Evolutionary conservation across 2,113 vertebrate species (phyloP), one percentile per base, ranked within the genome.

Genomic region (Oryzias woworae): DNA sequence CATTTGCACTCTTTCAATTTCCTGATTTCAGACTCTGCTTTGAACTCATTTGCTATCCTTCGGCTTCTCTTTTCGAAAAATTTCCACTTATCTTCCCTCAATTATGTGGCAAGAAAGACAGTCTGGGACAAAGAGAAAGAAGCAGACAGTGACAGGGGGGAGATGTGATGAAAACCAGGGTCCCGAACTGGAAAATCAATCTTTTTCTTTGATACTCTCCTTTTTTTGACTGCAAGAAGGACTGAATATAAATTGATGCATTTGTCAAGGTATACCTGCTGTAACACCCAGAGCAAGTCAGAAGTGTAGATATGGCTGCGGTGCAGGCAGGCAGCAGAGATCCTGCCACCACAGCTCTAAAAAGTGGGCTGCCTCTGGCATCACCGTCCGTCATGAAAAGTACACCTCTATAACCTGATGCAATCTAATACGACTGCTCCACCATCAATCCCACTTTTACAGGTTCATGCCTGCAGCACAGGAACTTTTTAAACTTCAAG

Each of bases 161-260:
- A 69, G 23, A 50, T 13, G 69, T 71, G 73, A 84, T 81, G 77
- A 84, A 83, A 86, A 71, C 53, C 69, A 49, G 78, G 75, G 83
- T 87, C 74, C 74, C 44, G 73, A 82, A 84, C 76, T 85, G 76
- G 62, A 83, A 87, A 85, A 88, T 85, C 59, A 70, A 83, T 85
- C 56, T 85, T 82, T 88, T 82, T 84, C 73, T 77, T 73, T 8
- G 26, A 52, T 57, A 73, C 50, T 66, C 20, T 46, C 75, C 62
- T 75, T 74, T 68, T 75, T 85, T 72, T 64, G 75, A 82, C 69
- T 73, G 66, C 48, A 49, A 80, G 78, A 28, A 7, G 44, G 49
- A 49, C 69, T 81, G 86, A 85, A 88, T 86, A 85, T 88, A 87
- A 87, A 86, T 85, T 61, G 84, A 87, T 80, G 71, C 36, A 87